Evolutionary conservation across 2,888 invertebrate genomes (phyloP), one percentile per base, ranked within the genome.

Genomic region (Drosophila siamana): DNA sequence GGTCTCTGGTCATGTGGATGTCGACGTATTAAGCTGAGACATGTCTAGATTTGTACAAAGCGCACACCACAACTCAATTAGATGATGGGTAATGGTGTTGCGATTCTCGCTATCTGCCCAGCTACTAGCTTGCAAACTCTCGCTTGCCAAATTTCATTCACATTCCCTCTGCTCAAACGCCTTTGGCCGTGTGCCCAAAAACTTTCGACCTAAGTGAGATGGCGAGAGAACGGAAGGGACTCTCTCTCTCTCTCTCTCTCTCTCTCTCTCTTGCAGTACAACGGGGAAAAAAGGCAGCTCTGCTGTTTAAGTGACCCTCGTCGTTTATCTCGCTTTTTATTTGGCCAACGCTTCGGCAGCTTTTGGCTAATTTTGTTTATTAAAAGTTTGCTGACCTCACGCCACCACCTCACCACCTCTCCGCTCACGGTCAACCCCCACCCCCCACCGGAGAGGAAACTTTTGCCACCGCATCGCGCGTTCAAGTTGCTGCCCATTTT

Each of bases 291-390:
- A 24, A 43, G 22, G 22, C 24, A 43, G 19, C 40, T 40, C 3
- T 7, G 16, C 19, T 16, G 16, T 28, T 40, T 41, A 52, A 54
- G 41, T 54, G 52, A 41, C 52, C 30, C 41, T 65, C 61, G 51
- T 55, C 77, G 80, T 77, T 85, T 85, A 87, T 83, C 82, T 85
- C 51, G 77, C 67, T 79, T 82, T 83, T 85, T 83, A 86, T 83
- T 83, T 77, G 70, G 70, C 62, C 79, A 73, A 69, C 55, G 56
- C 65, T 82, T 78, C 47, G 69, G 67, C 75, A 59, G 76, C 60
- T 74, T 74, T 82, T 57, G 69, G 79, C 74, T 86, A 86, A 85
- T 85, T 85, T 85, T 84, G 88, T 85, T 85, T 85, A 85, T 85
- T 85, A 85, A 88, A 88, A 85, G 86, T 88, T 85, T 64, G 72